Percentiles rank a stretch among this genome's conserved stretches.
Conservation (phyloP, 2,888 invertebrate species). For the Ecdyonurus torrentis region DNA sequence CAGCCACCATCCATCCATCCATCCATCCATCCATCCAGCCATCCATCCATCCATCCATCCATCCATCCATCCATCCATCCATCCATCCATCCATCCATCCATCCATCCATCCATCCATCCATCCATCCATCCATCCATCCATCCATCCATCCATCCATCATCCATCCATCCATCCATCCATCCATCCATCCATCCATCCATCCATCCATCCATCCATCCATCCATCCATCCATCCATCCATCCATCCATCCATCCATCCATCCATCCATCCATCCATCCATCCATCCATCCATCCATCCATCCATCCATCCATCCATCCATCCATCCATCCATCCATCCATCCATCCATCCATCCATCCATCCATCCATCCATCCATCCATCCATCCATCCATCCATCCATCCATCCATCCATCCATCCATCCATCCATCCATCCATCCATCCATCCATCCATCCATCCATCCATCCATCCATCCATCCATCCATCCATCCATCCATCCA, state of each 20-base stretch:
- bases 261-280: too few species aligned
- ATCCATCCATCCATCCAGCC: neutral
- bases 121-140: neutral
- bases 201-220: neutral
- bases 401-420: too few species aligned
- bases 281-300: neutral
- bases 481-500: neutral
- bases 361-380: neutral
- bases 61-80: neutral
- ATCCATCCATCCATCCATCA: too few species aligned
- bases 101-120: neutral
- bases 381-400: neutral
- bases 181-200: neutral
- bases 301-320: too few species aligned
- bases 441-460: neutral
- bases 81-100: neutral
- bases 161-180: neutral
- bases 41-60: neutral
- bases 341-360: too few species aligned
- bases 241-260: neutral
- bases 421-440: neutral
- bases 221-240: neutral
- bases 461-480: neutral
- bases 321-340: neutral
- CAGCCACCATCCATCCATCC: neutral